A percentile compares a stretch with the other conserved stretches of the same genome.
These are phyloP conservation scores for Psix sp. DNA, from an alignment of 1,140 invertebrate genomes.

Conservation along the genomic window DNA sequence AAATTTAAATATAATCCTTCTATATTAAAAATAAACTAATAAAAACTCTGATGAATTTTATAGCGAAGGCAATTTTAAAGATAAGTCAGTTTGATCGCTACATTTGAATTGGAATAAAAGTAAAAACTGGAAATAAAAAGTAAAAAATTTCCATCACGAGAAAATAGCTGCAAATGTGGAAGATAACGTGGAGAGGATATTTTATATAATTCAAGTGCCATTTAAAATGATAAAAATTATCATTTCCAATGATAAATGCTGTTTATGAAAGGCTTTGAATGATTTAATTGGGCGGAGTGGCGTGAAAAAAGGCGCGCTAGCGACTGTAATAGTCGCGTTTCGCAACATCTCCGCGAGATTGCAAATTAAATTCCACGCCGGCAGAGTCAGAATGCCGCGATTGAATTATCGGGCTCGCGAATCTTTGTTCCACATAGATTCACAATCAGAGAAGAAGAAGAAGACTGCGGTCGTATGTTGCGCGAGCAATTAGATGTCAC, in stretches of 20 bases:
- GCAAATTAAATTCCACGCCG: too few species aligned
- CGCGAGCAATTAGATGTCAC: constrained; percentile 53
- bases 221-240: constrained; percentile 34
- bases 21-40: background rate
- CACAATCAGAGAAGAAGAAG: constrained; percentile 12
- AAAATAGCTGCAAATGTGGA: constrained; percentile 4
- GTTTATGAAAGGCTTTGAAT: constrained; percentile 16
- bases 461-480: constrained; percentile 25
- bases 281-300: constrained; percentile 13
- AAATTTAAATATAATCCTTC: too few species aligned
- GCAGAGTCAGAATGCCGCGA: constrained; percentile 7
- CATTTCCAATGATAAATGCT: constrained; percentile 19
- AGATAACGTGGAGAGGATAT: constrained; percentile 10
- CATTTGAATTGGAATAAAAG: too few species aligned
- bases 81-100: too few species aligned
- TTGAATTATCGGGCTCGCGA: constrained; percentile 37
- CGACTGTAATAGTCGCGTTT: background rate
- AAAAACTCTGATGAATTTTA: background rate
- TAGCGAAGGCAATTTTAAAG: too few species aligned
- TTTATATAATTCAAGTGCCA: constrained; percentile 28
- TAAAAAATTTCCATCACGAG: too few species aligned
- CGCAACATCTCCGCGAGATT: background rate
- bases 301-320: background rate
- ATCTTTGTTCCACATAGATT: constrained; percentile 37
- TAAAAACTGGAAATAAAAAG: too few species aligned